Base-by-base conservation (phyloP, 2,113 vertebrate species). In the Elanoides forficatus region DNA sequence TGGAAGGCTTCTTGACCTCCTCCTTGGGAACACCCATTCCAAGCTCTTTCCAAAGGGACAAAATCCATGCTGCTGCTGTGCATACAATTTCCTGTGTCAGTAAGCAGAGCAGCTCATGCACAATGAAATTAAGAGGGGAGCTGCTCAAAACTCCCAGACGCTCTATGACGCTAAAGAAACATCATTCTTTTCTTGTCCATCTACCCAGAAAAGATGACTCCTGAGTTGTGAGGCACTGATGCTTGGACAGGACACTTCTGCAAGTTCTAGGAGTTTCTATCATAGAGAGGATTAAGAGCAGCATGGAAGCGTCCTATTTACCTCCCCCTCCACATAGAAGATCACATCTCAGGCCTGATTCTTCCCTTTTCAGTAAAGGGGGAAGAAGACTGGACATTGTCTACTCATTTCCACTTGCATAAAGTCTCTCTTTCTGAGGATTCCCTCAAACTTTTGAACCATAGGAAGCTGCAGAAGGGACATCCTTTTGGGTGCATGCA, bases 61-160 rank as follows among this genome's bases (percentile, higher is more conserved):
- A 91, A 76, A 80, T 65, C 53, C 45, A 10, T 32, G 25, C 45
- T 90, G 55, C 43, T 88, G 25, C 79, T 53, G 27, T 53, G 58
- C 43, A 42, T 32, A 48, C 1, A 13, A 38, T 73, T 7, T 58
- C 60, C 53, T 36, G 36, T 0, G 0, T 18, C 59, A 59, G 23
- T 12, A 53, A 88, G 67, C 34, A 91, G 26, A 65, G 36, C 20
- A 62, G 9, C 18, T 70, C 47, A 65, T 6, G 1, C 21, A 36
- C 11, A 38, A 12, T 5, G 50, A 68, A 89, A 45, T 55, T 36
- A 66, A 62, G n/a, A 73, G 17, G 4, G 16, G 36, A 84, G 26
- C 14, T 68, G 29, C 52, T 80, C 62, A 75, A 80, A 88, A 86
- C 17, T 50, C 30, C 15, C 25, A 29, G 10, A 40, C 19, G 29